Evolutionary conservation across 2,113 vertebrate species (phyloP), one percentile per base, ranked within the genome.

Genomic region (Rhizomys pruinosus): DNA sequence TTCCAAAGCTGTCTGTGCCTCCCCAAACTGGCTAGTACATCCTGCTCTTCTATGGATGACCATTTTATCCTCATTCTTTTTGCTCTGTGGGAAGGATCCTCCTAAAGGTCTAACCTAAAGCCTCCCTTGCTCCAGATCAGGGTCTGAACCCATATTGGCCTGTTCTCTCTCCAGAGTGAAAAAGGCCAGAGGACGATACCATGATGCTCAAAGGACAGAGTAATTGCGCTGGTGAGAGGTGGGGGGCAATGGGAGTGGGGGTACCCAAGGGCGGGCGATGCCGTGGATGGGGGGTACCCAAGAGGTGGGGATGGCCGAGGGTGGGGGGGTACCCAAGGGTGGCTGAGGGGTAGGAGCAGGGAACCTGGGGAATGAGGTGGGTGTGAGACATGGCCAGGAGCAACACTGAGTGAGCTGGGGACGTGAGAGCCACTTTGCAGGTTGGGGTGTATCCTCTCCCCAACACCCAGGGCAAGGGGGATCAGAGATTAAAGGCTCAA

Each of bases 121-220:
- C n/a, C 0, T 39, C 22, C 23, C 3, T 4, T n/a, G 29, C 37
- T 20, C 11, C 20, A 0, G n/a, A 29, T 0, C 0, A 42, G 39
- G 0, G 2, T 29, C 84, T 27, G 8, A n/a, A 69, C 42, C 15
- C 5, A 25, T 20, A 6, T 25, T n/a, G n/a, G 25, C 8, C 6
- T 32, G 23, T 57, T 74, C 84, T 72, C 55, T 68, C n/a, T 68
- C 20, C 72, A 99, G 99, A 93, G 92, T 94, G 84, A 99, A 98
- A 95, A 99, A 98, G n/a, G 97, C 98, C 98, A 0, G 99, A 99
- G n/a, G 97, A 99, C 98, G n/a, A 0, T 99, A 98, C 89, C 97
- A n/a, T 99, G 95, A 92, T 98, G 85, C 92, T 98, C 7, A 98
- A 97, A 82, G 47, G 11, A 6, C 6, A 52, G 47, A 52, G 11